phyloP scores from a whole-genome alignment of 2,888 invertebrate genomes.

The Acleris cristana region DNA sequence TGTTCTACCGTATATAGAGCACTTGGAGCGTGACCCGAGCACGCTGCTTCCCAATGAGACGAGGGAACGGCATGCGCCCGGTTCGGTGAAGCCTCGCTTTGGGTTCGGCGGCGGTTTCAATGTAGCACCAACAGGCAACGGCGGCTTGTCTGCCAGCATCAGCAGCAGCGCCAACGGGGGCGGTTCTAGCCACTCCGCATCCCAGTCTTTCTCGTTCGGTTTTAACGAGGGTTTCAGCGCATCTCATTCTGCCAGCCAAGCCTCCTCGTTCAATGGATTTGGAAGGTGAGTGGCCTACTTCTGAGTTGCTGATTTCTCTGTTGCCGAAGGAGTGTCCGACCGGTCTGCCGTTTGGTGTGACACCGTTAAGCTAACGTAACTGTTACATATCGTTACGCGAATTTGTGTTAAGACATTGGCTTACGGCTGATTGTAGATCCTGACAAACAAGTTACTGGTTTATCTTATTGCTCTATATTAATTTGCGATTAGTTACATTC shows the following conservation, averaged over 20 bases:
- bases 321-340: conserved; percentile 12
- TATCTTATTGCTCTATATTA: conserved; percentile 8
- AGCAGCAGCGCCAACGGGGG: conserved; percentile 73
- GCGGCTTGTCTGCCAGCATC: conserved; percentile 72
- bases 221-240: conserved; percentile 78
- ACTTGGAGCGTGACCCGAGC: conserved; percentile 79
- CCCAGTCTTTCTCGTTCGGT: conserved; percentile 78
- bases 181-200: conserved; percentile 74
- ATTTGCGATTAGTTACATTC: neutral
- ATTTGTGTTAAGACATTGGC: conserved; percentile 33
- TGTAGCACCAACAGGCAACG: conserved; percentile 68
- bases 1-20: conserved; percentile 76
- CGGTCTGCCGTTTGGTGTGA: conserved; percentile 14
- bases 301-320: conserved; percentile 1
- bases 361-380: conserved; percentile 29
- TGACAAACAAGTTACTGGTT: conserved; percentile 27
- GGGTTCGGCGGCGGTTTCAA: conserved; percentile 73
- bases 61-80: conserved; percentile 42
- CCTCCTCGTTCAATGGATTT: conserved; percentile 76
- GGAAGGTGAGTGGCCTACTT: conserved; percentile 67
- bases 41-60: conserved; percentile 70
- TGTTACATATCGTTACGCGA: conserved; percentile 35
- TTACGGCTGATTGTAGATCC: conserved; percentile 19
- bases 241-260: conserved; percentile 78
- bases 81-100: conserved; percentile 64